A percentile compares a stretch with the other conserved stretches of the same genome.
phyloP scores from a whole-genome alignment of 2,113 vertebrate species.

The Sigmodon hispidus region DNA sequence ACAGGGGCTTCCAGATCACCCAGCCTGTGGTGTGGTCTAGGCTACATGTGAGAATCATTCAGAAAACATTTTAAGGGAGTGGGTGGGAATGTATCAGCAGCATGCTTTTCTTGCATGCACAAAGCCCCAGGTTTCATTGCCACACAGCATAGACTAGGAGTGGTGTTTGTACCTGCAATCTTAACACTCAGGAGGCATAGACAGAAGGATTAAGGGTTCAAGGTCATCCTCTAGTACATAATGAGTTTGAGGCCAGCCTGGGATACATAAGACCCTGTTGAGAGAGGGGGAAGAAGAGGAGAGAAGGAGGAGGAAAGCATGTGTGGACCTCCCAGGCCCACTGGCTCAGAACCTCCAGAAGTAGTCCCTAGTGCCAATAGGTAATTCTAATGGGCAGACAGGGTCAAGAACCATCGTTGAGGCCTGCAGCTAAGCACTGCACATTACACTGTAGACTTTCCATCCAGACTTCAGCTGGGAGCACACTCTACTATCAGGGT shows the following conservation, averaged over 20 bases:
- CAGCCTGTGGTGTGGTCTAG: background rate
- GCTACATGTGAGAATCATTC: background rate
- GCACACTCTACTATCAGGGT: background rate
- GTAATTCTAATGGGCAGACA: background rate
- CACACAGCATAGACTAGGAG: background rate
- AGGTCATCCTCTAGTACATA: too few relatives aligned
- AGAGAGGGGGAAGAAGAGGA: accelerated
- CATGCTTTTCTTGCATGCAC: background rate
- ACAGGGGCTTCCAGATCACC: background rate
- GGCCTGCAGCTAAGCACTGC: background rate
- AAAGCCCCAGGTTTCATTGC: background rate
- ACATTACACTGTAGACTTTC: background rate
- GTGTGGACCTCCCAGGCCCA: background rate
- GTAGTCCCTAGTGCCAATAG: background rate
- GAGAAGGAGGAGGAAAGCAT: accelerated
- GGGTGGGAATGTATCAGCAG: background rate
- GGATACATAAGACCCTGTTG: background rate
- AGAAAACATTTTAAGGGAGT: background rate
- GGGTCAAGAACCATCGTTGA: background rate
- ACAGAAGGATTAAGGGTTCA: background rate
- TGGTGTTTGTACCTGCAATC: background rate
- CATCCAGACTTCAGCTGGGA: background rate
- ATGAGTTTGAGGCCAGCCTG: background rate
- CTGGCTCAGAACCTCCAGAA: background rate
- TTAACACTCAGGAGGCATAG: background rate